Evolutionary conservation across 92 coral and sea anemone species (phyloP).

Genomic region (Phenganax marumi): DNA sequence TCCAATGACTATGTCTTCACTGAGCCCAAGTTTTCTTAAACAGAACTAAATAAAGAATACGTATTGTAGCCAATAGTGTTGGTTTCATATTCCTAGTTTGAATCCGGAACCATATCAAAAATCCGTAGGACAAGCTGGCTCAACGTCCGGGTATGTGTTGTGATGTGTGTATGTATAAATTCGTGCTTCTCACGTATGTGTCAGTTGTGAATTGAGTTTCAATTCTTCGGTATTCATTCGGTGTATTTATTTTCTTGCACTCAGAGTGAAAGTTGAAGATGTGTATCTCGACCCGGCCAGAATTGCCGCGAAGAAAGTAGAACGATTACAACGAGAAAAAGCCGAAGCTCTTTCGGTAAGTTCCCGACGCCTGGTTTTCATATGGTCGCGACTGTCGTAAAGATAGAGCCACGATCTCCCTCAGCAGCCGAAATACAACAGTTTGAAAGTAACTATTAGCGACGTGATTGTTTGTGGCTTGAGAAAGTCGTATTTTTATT

Average conservation of each 20-base stretch:
- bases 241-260: background rate
- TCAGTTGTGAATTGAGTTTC: too few relatives aligned
- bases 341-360: constrained; percentile 56
- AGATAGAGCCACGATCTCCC: too few relatives aligned
- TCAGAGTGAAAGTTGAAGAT: constrained; percentile 85
- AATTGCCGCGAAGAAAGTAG: constrained; percentile 78
- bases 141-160: constrained; percentile 22
- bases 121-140: constrained; percentile 10
- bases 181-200: background rate
- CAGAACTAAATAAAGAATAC: background rate
- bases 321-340: constrained; percentile 79
- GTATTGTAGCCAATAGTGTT: background rate
- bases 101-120: constrained; percentile 27
- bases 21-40: background rate
- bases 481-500: constrained; percentile 32
- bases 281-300: constrained; percentile 84
- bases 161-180: background rate
- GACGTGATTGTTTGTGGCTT: constrained; percentile 30
- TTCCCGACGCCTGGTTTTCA: background rate
- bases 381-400: too few relatives aligned
- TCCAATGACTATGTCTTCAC: background rate
- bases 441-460: too few relatives aligned
- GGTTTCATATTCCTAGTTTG: constrained; percentile 9
- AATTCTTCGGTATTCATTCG: background rate
- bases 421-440: too few relatives aligned